Base-by-base conservation (phyloP, 2,113 vertebrate species). In the Lanius collurio region DNA sequence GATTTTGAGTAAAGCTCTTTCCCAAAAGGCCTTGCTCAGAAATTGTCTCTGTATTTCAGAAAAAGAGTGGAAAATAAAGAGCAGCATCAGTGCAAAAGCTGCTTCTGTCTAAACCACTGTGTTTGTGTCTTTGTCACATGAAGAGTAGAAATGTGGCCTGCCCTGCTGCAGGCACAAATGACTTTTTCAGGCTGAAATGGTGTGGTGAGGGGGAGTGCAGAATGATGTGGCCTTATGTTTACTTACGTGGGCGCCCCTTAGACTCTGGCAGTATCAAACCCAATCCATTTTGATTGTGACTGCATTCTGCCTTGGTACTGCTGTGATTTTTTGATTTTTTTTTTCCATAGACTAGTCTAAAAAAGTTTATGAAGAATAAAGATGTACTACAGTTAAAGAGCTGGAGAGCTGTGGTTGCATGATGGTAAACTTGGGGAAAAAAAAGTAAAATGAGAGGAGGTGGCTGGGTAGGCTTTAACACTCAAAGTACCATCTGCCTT, bases 1-100 rank as follows among this genome's bases (percentile, higher is more conserved):
- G 95, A 95, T 96, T 96, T 96, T 93, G 94, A 94, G 92, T 82
- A 96, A 94, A 95, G 88, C 93, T 93, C 89, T 84, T 90, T 92
- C 93, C 87, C 41, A 7, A 91, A 92, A 93, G 93, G 62, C 90
- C 92, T 88, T 96, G 83, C 95, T 90, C 33, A 73, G 83, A 93
- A 94, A 96, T 95, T 94, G 94, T 94, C 77, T 97, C 95, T 74
- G 63, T 87, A 79, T 95, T 92, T 80, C 87, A 78, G 75, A 95
- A 87, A 87, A 96, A 87, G 59, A 92, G 82, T 65, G n/a, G 87
- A 87, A 93, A 95, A 96, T 95, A 71, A 91, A 89, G 84, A 97
- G 76, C 59, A 91, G 37, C 90, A 76, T 87, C 83, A 50, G 90
- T 84, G 79, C 76, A 82, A 92, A 96, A 96, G 80, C 94, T 95